Percentiles rank a stretch among this genome's conserved stretches.
Evolutionary conservation across 1,140 invertebrate genomes (phyloP).

Genomic region (Caerostris extrusa): DNA sequence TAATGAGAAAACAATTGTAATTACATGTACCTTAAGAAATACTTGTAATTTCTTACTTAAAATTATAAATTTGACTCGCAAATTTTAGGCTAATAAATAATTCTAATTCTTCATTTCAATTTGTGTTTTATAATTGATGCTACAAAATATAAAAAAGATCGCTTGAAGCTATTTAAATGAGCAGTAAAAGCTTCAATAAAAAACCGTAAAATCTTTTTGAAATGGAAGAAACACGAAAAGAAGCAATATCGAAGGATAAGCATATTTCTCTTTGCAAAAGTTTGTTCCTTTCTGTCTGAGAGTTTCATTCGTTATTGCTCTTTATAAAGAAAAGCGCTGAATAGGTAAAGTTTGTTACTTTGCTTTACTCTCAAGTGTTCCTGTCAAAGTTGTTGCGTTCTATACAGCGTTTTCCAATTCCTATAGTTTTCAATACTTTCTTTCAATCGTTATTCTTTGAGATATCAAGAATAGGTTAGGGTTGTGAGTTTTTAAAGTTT

Average conservation of each 20-base stretch:
- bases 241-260: neutral
- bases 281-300: neutral
- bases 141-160: too few relatives aligned
- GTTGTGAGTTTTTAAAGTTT: too few relatives aligned
- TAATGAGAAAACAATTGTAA: too few relatives aligned
- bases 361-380: neutral
- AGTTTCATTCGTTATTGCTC: neutral
- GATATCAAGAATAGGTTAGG: neutral
- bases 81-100: too few relatives aligned
- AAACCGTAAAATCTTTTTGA: too few relatives aligned
- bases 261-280: neutral
- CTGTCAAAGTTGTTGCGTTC: neutral
- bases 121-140: too few relatives aligned
- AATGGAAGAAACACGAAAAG: neutral
- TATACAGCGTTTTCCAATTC: neutral
- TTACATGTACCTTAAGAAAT: too few relatives aligned
- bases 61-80: too few relatives aligned
- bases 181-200: too few relatives aligned
- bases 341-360: neutral
- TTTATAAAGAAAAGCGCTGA: neutral
- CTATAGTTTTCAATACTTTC: neutral
- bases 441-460: neutral
- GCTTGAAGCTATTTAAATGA: too few relatives aligned
- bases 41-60: too few relatives aligned
- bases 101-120: too few relatives aligned